These are phyloP conservation scores for Todiramphus chloris DNA, from an alignment of 2,113 vertebrate species.

Conservation along the genomic window DNA sequence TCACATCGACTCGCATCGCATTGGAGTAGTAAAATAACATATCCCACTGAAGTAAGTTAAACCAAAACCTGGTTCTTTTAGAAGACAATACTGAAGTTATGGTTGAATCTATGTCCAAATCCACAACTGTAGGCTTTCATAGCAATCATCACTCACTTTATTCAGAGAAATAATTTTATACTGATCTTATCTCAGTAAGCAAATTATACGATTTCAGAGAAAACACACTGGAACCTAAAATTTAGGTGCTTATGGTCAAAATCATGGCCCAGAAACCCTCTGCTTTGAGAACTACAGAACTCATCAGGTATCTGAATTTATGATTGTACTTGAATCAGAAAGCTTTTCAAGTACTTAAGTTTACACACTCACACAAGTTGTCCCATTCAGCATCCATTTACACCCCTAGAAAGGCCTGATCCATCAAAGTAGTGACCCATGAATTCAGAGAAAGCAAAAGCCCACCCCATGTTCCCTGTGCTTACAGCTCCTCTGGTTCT, in stretches of 20 bases:
- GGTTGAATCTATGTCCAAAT: not conserved
- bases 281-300: not conserved
- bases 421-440: accelerated
- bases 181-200: not conserved
- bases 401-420: not conserved
- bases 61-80: not conserved
- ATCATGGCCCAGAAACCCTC: not conserved
- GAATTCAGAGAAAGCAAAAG: not conserved
- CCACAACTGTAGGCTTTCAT: not conserved
- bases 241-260: not conserved
- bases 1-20: not conserved
- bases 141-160: not conserved
- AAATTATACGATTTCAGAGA: not conserved
- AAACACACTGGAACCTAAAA: not conserved
- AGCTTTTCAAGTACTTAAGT: not conserved
- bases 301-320: not conserved
- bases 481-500: not conserved
- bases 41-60: not conserved
- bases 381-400: not conserved
- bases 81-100: not conserved
- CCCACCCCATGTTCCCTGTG: not conserved
- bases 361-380: not conserved
- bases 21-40: not conserved
- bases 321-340: not conserved
- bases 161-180: not conserved